phyloP scores from a whole-genome alignment of 2,888 invertebrate genomes.

The Camptogramma bilineatum region DNA sequence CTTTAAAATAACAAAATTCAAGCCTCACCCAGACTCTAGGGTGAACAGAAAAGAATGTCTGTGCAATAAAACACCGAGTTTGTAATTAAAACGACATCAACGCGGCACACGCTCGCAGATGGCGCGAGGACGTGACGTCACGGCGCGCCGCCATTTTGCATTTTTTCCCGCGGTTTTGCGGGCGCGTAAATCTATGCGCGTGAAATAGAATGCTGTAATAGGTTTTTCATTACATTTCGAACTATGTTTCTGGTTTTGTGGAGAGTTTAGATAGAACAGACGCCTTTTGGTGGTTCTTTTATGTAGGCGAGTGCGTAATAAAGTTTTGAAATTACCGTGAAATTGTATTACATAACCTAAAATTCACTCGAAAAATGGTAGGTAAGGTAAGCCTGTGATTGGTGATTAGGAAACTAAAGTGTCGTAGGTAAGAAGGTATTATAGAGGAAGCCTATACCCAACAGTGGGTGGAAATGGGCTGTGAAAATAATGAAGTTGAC shows the following conservation, averaged over 20 bases:
- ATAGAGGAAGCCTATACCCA: too few relatives aligned
- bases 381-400: slow-evolving; percentile 30
- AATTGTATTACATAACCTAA: slow-evolving; percentile 17
- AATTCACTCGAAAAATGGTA: slow-evolving; percentile 21
- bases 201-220: slow-evolving; percentile 41
- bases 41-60: slow-evolving; percentile 45
- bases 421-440: too few relatives aligned
- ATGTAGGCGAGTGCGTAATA: slow-evolving; percentile 14
- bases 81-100: slow-evolving; percentile 70
- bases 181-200: slow-evolving; percentile 46
- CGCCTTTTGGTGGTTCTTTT: slow-evolving; percentile 12
- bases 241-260: slow-evolving; percentile 18
- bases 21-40: slow-evolving; percentile 13
- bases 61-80: slow-evolving; percentile 61
- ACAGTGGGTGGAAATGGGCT: too few relatives aligned
- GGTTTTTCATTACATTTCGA: slow-evolving; percentile 35
- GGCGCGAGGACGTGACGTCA: slow-evolving; percentile 70
- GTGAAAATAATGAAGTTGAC: too few relatives aligned
- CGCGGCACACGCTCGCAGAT: slow-evolving; percentile 55
- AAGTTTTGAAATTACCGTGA: slow-evolving; percentile 24
- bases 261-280: slow-evolving; percentile 3
- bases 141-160: slow-evolving; percentile 67
- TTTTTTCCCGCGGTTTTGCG: slow-evolving; percentile 66
- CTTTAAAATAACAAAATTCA: background rate
- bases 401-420: background rate